Percentiles rank a stretch among this genome's conserved stretches.
Conservation (phyloP, 1,140 invertebrate species). For the Drosophila parvula region DNA sequence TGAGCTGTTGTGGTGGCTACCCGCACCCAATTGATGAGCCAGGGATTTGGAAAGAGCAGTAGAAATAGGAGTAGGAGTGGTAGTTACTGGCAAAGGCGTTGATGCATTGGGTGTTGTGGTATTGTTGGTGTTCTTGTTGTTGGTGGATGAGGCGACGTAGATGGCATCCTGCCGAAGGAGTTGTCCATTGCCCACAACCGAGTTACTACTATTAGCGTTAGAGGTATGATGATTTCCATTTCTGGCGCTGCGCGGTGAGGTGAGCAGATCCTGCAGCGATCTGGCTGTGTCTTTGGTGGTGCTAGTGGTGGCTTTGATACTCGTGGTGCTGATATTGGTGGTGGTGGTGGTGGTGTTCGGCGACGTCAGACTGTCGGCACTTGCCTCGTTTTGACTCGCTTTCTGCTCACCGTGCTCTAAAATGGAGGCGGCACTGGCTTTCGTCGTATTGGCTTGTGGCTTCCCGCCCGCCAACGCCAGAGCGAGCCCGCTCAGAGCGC, state of each 20-base stretch:
- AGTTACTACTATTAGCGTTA: slow-evolving; percentile 73
- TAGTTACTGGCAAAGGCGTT: slow-evolving; percentile 78
- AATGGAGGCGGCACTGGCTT: slow-evolving; percentile 81
- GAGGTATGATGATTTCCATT: slow-evolving; percentile 56
- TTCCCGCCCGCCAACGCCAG: slow-evolving; percentile 73
- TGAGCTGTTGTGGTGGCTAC: slow-evolving; percentile 28
- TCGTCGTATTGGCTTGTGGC: slow-evolving; percentile 51
- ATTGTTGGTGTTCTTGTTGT: slow-evolving; percentile 26
- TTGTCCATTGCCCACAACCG: slow-evolving; percentile 74
- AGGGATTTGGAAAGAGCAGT: slow-evolving; percentile 59
- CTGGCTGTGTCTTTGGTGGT: slow-evolving; percentile 51
- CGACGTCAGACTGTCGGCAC: slow-evolving; percentile 83
- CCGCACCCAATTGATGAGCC: slow-evolving; percentile 56
- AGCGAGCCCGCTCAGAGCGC: slow-evolving; percentile 72
- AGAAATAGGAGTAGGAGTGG: slow-evolving; percentile 81
- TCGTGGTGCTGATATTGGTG: slow-evolving; percentile 9
- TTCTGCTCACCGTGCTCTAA: slow-evolving; percentile 84
- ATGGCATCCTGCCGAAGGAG: slow-evolving; percentile 34
- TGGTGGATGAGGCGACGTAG: slow-evolving; percentile 55
- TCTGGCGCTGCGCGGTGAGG: slow-evolving; percentile 69
- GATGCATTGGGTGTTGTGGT: slow-evolving; percentile 54
- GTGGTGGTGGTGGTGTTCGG: slow-evolving; percentile 66
- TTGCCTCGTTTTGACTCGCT: slow-evolving; percentile 84
- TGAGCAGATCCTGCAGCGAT: slow-evolving; percentile 80
- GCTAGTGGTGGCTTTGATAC: slow-evolving; percentile 36